Percentiles rank a stretch among this genome's conserved stretches.
phyloP scores from a whole-genome alignment of 2,797 vertebrate genomes.

The Gadopsis marmoratus region DNA sequence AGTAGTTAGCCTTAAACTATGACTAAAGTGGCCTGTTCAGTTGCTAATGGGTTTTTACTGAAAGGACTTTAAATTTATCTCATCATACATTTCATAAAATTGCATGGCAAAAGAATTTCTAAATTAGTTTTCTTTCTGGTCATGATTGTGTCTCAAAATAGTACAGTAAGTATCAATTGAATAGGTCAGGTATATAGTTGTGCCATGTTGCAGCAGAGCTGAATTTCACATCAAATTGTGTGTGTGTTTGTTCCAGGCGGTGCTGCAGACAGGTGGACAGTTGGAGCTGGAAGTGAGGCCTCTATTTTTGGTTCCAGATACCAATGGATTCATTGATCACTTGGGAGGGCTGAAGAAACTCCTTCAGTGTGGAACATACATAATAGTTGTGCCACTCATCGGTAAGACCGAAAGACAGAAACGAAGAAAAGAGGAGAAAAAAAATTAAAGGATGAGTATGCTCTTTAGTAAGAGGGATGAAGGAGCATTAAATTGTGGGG shows the following conservation, averaged over 20 bases:
- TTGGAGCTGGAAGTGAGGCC: conserved; percentile 96
- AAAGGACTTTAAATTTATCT: no score
- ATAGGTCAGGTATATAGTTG: not conserved
- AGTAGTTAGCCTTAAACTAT: no score
- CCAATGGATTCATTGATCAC: conserved; percentile 98
- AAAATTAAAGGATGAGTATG: not conserved
- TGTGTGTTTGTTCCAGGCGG: conserved; percentile 84
- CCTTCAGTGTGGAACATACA: conserved; percentile 91
- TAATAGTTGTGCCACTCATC: conserved; percentile 96
- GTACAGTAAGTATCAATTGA: not conserved
- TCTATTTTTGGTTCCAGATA: conserved; percentile 95
- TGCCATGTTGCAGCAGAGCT: not conserved
- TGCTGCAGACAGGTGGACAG: conserved; percentile 93
- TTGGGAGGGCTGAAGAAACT: conserved; percentile 89
- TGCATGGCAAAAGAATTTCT: not conserved
- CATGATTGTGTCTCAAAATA: not conserved
- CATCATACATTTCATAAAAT: not conserved
- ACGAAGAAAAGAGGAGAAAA: not conserved
- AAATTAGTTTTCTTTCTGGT: not conserved
- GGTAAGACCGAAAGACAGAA: conserved; percentile 85
- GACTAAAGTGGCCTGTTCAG: no score
- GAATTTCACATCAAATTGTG: not conserved
- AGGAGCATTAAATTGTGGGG: not conserved
- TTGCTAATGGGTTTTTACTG: no score
- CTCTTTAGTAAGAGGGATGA: not conserved